A percentile compares a stretch with the other conserved stretches of the same genome.
phyloP scores from a whole-genome alignment of 2,113 vertebrate species.

The Lophochroa leadbeateri region DNA sequence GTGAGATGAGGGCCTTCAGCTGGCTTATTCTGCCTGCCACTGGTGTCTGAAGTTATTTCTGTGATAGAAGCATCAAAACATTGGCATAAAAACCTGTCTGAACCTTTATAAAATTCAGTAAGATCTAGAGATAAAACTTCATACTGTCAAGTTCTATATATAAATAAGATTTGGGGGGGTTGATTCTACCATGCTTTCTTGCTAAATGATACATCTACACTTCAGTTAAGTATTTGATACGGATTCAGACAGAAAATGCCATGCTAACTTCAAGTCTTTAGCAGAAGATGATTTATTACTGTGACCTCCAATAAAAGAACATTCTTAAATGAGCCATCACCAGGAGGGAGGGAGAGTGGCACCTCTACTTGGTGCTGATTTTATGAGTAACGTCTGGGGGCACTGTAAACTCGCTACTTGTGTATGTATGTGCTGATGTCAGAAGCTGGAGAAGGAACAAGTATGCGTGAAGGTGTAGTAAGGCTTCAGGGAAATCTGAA shows the following conservation, averaged over 20 bases:
- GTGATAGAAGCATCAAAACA: background rate
- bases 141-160: background rate
- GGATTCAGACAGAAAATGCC: background rate
- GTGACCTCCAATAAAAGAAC: background rate
- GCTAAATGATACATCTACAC: background rate
- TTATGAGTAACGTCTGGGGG: constrained; percentile 13
- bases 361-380: background rate
- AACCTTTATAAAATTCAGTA: background rate
- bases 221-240: background rate
- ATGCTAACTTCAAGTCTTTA: background rate
- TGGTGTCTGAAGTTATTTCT: background rate
- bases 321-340: background rate
- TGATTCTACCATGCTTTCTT: background rate
- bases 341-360: background rate
- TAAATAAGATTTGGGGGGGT: background rate
- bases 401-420: constrained; percentile 29
- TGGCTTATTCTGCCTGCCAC: background rate
- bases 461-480: background rate
- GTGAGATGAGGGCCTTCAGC: background rate
- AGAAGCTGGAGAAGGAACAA: constrained; percentile 6
- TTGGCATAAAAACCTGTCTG: background rate
- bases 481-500: constrained; percentile 3
- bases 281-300: background rate
- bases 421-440: background rate
- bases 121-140: background rate